A percentile compares a stretch with the other conserved stretches of the same genome.
These are phyloP conservation scores for Conus canariensis DNA, from an alignment of 2,888 invertebrate genomes.

Conservation along the genomic window DNA sequence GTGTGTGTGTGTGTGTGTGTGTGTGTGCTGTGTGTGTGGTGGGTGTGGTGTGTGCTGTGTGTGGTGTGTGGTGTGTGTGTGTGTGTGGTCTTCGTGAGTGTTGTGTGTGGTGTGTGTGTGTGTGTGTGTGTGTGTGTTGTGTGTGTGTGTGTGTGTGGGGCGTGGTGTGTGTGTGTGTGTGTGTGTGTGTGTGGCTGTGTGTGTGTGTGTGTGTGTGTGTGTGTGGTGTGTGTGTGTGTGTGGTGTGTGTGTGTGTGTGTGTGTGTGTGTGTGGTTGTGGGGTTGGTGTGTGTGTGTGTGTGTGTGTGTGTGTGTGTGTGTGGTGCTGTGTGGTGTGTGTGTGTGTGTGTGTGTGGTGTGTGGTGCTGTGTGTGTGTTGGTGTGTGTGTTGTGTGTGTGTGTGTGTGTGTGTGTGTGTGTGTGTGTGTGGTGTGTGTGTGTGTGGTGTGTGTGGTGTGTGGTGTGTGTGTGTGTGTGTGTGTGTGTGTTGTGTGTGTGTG, in stretches of 20 bases:
- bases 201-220: not conserved
- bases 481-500: not conserved
- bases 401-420: not conserved
- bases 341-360: constrained; percentile 1
- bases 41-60: not conserved
- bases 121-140: not conserved
- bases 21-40: not conserved
- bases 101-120: constrained; percentile 4
- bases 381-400: no score
- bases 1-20: not conserved
- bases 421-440: not conserved
- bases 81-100: no score
- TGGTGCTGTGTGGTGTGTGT: not conserved
- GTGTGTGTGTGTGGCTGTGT: not conserved
- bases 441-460: not conserved
- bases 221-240: not conserved
- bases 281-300: no score
- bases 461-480: not conserved
- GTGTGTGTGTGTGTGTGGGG: not conserved
- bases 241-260: not conserved
- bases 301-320: constrained; percentile 1
- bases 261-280: not conserved
- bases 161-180: not conserved
- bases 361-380: no score
- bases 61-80: not conserved